Base-by-base conservation (phyloP, 2,888 invertebrate species). In the Drosophila longiperda region DNA sequence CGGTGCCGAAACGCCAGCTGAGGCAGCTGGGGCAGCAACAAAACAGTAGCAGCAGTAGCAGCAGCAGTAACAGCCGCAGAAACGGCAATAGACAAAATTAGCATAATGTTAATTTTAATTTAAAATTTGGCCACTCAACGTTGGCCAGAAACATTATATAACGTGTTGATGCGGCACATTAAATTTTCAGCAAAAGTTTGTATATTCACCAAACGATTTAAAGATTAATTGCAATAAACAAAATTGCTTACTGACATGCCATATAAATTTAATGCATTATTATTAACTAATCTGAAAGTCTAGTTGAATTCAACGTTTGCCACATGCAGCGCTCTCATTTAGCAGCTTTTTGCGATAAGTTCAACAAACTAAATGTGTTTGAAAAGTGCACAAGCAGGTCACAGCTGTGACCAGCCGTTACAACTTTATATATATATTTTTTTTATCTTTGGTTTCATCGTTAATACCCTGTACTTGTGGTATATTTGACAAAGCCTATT, bases 81-180 rank as follows among this genome's bases (percentile, higher is more conserved):
- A 48, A 49, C 60, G 55, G 76, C 64, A 77, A 79, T 78, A 80
- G 76, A 71, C 75, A 60, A 83, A 83, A 85, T 85, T 85, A 90
- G 85, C 85, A 90, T 85, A 85, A 85, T 86, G 89, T 90, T 85
- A 83, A 90, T 85, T 85, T 85, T 90, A 90, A 85, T 85, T 86
- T 86, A 75, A 90, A 90, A 83, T 88, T 86, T 89, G 73, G 89
- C 89, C 90, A 83, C 87, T 79, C 88, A 66, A 74, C 86, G 75
- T 70, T 85, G 83, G 88, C 88, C 86, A 75, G 65, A 72, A 81
- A 73, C 73, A 83, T 76, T 80, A 86, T 73, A 86, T 83, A 77
- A 83, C 81, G 90, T 90, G 85, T 90, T 85, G 90, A 85, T 85
- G 90, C 83, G 89, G 67, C 80, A 89, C 90, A 90, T 86, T 88